A percentile compares a stretch with the other conserved stretches of the same genome.
Evolutionary conservation across 2,888 invertebrate species (phyloP).

Genomic region (Hetaerina titia): DNA sequence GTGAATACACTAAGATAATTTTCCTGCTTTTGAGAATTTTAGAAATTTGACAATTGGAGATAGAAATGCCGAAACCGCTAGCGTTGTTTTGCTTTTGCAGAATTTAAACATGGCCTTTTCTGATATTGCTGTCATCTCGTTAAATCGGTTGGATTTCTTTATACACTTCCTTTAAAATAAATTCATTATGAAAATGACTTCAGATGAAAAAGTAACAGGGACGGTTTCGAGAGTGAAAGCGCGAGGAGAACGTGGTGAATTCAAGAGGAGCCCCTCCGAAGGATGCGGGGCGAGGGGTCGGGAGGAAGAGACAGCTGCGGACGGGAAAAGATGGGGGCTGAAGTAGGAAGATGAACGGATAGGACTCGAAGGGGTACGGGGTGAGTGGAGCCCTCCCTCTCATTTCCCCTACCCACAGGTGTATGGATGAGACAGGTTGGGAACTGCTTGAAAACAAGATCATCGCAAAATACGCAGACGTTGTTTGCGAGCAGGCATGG

Average conservation of each 20-base stretch:
- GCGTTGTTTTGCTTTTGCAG: too few species aligned
- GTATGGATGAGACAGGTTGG: neutral
- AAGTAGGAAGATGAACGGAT: neutral
- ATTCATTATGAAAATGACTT: neutral
- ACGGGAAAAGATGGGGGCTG: neutral
- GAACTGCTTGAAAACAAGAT: neutral
- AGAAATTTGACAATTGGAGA: too few species aligned
- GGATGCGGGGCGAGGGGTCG: neutral
- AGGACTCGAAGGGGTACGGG: neutral
- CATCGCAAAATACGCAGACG: neutral
- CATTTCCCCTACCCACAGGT: too few species aligned
- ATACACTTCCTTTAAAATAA: too few species aligned
- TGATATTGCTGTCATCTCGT: too few species aligned
- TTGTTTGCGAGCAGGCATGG: neutral
- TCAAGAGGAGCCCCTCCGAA: neutral
- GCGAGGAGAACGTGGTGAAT: neutral
- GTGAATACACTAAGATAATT: too few species aligned
- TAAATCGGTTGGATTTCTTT: too few species aligned
- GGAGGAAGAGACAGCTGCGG: neutral
- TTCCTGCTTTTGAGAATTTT: too few species aligned
- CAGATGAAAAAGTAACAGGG: neutral
- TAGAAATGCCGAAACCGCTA: too few species aligned
- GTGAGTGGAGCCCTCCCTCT: too few species aligned
- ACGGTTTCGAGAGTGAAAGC: neutral
- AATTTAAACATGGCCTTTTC: too few species aligned